Evolutionary conservation across 2,888 invertebrate species (phyloP).

Genomic region (Rhagophthalmus giganteus): DNA sequence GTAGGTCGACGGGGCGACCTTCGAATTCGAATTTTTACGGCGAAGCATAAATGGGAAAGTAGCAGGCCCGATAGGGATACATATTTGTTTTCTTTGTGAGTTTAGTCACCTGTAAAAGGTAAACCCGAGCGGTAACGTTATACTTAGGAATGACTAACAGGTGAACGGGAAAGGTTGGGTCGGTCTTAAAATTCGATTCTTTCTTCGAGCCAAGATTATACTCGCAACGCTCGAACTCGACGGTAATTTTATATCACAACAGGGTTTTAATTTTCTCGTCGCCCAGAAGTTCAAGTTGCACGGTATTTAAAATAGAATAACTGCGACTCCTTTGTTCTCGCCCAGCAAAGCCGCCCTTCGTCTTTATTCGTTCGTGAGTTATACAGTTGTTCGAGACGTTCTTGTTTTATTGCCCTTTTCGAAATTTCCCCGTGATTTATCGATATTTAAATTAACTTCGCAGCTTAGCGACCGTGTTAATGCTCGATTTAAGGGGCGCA

Average conservation of each 20-base stretch:
- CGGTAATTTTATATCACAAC: constrained; percentile 12
- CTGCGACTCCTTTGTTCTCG: no score
- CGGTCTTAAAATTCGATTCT: constrained; percentile 14
- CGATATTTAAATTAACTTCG: no score
- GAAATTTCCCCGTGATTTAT: no score
- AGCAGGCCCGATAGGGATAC: constrained; percentile 1
- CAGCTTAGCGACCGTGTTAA: no score
- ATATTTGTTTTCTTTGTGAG: constrained; percentile 21
- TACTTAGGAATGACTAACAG: constrained; percentile 26
- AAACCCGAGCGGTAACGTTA: constrained; percentile 26
- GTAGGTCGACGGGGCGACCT: background rate
- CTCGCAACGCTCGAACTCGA: background rate
- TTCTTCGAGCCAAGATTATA: constrained; percentile 10
- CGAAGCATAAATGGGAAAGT: background rate
- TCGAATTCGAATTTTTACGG: background rate
- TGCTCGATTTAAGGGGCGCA: no score
- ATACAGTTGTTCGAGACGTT: no score
- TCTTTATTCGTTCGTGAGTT: no score
- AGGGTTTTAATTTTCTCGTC: constrained; percentile 12
- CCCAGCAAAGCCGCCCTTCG: no score
- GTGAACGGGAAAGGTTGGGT: constrained; percentile 20
- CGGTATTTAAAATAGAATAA: constrained; percentile 3
- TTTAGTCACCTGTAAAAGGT: constrained; percentile 30
- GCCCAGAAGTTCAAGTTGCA: constrained; percentile 1
- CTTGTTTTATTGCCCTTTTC: no score